Evolutionary conservation across 2,113 vertebrate species (phyloP).

Genomic region (Tragelaphus strepsiceros): DNA sequence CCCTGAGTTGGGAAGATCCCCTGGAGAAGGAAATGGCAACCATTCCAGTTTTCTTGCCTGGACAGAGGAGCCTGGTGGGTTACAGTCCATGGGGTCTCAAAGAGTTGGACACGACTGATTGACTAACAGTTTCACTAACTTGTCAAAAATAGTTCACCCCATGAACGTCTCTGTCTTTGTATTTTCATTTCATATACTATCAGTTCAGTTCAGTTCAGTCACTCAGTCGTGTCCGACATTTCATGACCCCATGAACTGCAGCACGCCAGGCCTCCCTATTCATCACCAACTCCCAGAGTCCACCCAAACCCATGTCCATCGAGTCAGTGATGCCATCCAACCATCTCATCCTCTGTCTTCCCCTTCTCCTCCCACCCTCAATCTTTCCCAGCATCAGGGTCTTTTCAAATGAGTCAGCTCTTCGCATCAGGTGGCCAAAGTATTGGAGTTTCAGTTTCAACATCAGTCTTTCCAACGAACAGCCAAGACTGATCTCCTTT

Average conservation of each 20-base stretch:
- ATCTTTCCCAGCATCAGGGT: too few relatives aligned
- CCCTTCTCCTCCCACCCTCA: too few relatives aligned
- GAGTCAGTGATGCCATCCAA: too few relatives aligned
- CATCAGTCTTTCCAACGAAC: too few relatives aligned
- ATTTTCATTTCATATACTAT: background rate
- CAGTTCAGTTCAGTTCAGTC: background rate
- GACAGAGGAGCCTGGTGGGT: accelerated
- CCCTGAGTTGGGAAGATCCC: background rate
- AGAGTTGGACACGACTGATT: background rate
- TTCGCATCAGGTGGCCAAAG: too few relatives aligned
- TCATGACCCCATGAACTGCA: background rate
- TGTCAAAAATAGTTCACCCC: background rate
- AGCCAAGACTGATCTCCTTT: too few relatives aligned
- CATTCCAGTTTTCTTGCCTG: background rate
- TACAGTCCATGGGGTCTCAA: background rate
- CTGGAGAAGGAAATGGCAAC: background rate
- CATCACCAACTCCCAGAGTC: background rate
- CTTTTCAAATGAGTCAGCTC: too few relatives aligned
- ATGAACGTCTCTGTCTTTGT: background rate
- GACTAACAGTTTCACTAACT: background rate
- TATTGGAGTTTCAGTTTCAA: too few relatives aligned
- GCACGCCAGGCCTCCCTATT: background rate
- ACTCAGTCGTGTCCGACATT: accelerated
- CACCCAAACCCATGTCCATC: too few relatives aligned
- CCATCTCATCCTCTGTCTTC: too few relatives aligned